Conservation (phyloP, 2,888 invertebrate genomes). For the Sisyra nigra region DNA sequence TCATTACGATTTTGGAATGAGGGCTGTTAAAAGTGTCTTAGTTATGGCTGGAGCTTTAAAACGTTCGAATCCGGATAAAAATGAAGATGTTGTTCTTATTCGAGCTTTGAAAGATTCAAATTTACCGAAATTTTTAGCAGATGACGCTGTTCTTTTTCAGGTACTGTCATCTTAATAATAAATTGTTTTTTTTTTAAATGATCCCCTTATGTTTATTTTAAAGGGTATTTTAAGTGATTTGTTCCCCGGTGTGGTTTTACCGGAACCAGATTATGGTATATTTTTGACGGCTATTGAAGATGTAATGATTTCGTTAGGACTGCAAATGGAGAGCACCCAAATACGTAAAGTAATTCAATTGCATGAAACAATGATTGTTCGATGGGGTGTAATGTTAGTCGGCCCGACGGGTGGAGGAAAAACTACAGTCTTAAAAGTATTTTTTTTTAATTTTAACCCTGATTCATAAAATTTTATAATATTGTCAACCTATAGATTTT, state of each 20-base stretch:
- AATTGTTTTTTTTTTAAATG: too few species aligned
- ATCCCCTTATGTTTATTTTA: too few species aligned
- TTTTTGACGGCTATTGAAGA: slow-evolving; percentile 47
- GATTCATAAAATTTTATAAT: background rate
- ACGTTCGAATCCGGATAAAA: slow-evolving; percentile 66
- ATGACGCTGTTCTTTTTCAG: slow-evolving; percentile 69
- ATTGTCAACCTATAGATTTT: slow-evolving; percentile 36
- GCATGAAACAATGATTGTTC: slow-evolving; percentile 79
- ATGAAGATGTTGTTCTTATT: slow-evolving; percentile 69
- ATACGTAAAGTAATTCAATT: slow-evolving; percentile 67
- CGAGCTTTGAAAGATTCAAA: slow-evolving; percentile 80
- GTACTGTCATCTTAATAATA: slow-evolving; percentile 19
- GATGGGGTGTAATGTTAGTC: slow-evolving; percentile 87
- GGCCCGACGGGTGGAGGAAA: slow-evolving; percentile 84
- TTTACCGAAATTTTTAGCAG: slow-evolving; percentile 74
- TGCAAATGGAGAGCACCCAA: slow-evolving; percentile 50
- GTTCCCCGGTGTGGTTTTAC: slow-evolving; percentile 68
- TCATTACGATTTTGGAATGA: slow-evolving; percentile 87
- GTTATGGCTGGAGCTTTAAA: slow-evolving; percentile 87
- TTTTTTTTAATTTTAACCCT: background rate
- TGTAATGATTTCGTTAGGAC: slow-evolving; percentile 36
- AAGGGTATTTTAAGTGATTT: slow-evolving; percentile 77
- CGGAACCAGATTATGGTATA: slow-evolving; percentile 61
- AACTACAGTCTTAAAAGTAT: slow-evolving; percentile 54
- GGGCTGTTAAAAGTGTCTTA: slow-evolving; percentile 84